Conservation (phyloP, 1,140 invertebrate genomes). For the honey bee (Apis mellifera) region Amel_HAv3.1 CM009937.2:5710501-5711000, state of each 20-base stretch:
- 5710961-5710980: conserved; percentile 30
- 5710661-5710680: too few relatives aligned
- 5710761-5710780: not conserved
- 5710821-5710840: not conserved
- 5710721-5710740: too few relatives aligned
- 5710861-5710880: not conserved
- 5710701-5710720: too few relatives aligned
- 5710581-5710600: too few relatives aligned
- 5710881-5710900: conserved; percentile 19
- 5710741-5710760: not conserved
- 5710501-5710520: too few relatives aligned
- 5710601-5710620: too few relatives aligned
- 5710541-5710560: too few relatives aligned
- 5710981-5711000: conserved; percentile 15
- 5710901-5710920: not conserved
- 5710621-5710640: too few relatives aligned
- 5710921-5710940: conserved; percentile 19
- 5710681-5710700: too few relatives aligned
- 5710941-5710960: not conserved
- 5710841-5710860: not conserved
- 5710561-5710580: too few relatives aligned
- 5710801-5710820: not conserved
- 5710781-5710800: not conserved
- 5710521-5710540: too few relatives aligned
- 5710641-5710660: too few relatives aligned